A percentile compares a stretch with the other conserved stretches of the same genome.
These are phyloP conservation scores for Acanthopagrus latus DNA, from an alignment of 2,797 vertebrate genomes.

Conservation along the genomic window DNA sequence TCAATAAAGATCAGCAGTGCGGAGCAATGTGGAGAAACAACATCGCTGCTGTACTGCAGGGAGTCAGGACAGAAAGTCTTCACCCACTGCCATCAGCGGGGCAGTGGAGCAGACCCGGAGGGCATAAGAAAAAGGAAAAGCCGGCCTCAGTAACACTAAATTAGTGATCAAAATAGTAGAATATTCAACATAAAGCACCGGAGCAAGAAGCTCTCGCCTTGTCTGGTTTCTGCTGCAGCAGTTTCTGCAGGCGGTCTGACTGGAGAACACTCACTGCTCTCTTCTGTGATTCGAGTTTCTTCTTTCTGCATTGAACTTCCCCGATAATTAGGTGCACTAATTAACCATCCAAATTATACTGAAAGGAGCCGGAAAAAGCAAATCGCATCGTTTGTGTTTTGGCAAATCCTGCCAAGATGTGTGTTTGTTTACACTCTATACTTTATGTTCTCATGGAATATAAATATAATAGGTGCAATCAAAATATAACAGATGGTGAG, in stretches of 20 bases:
- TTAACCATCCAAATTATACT: conserved; percentile 4
- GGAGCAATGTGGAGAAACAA: conserved; percentile 59
- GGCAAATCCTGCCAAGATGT: background rate
- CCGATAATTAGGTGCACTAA: background rate
- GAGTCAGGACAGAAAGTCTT: conserved; percentile 47
- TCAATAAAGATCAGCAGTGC: conserved; percentile 64
- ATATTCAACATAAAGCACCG: conserved; percentile 30
- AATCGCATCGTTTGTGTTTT: background rate
- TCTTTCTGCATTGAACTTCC: background rate
- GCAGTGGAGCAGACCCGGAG: conserved; percentile 56
- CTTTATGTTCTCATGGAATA: background rate
- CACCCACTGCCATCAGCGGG: conserved; percentile 49
- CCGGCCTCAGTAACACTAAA: conserved; percentile 38
- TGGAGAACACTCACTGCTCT: background rate
- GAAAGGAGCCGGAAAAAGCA: background rate
- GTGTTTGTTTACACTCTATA: background rate
- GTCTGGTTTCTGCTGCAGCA: background rate
- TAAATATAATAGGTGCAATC: conserved; percentile 1
- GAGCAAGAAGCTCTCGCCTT: background rate
- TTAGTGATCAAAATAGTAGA: conserved; percentile 36
- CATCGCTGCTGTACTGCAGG: conserved; percentile 31
- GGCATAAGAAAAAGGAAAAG: background rate
- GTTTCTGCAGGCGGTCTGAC: background rate
- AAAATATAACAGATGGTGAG: background rate
- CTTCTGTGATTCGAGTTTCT: background rate